Evolutionary conservation across 2,113 vertebrate species (phyloP).

Genomic region (Cariama cristata): DNA sequence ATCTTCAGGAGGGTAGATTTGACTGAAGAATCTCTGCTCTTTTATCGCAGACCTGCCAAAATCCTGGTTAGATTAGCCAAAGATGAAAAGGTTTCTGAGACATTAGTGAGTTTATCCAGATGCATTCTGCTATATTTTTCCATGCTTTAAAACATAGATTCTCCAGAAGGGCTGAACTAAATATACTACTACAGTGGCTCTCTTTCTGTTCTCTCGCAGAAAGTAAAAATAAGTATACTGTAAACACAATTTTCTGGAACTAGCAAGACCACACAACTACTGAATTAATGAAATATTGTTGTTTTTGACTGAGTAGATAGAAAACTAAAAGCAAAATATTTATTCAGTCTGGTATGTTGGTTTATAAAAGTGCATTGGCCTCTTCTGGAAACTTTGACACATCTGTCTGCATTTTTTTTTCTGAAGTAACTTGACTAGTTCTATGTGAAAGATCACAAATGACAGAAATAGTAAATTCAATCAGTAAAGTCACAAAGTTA

Average conservation of each 20-base stretch:
- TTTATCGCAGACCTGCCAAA: neutral
- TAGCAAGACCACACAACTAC: neutral
- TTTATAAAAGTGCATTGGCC: neutral
- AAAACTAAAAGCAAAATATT: constrained; percentile 48
- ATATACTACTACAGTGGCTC: neutral
- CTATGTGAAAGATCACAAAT: neutral
- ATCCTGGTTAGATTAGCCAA: neutral
- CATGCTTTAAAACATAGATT: neutral
- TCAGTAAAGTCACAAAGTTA: neutral
- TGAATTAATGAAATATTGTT: neutral
- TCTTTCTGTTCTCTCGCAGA: neutral
- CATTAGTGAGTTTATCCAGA: neutral
- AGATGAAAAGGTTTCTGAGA: neutral
- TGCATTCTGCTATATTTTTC: neutral
- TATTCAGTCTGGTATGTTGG: neutral
- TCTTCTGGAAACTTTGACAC: neutral
- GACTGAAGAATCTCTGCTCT: neutral
- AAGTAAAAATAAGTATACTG: neutral
- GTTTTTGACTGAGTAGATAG: neutral
- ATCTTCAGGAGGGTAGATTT: neutral
- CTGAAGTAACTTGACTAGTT: neutral
- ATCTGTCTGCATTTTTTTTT: neutral
- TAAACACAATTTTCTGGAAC: neutral
- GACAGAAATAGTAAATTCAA: neutral
- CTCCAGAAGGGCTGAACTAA: neutral